Evolutionary conservation across 1,140 invertebrate genomes (phyloP), one percentile per base, ranked within the genome.

Genomic region (Sarcophaga bullata): DNA sequence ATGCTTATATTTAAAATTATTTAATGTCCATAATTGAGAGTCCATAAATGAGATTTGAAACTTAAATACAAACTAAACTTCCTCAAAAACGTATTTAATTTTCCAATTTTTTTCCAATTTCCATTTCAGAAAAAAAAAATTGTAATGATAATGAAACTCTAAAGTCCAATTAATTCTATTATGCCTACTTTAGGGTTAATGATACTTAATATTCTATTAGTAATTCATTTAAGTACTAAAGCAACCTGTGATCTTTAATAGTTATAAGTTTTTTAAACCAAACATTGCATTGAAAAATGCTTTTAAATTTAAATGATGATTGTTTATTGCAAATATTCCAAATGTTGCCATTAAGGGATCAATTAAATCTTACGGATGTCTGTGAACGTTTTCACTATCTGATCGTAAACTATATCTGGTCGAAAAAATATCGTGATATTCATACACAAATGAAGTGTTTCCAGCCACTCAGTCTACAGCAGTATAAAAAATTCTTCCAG

Each of bases 401-500:
- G 5, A 82, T 89, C 1, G 84, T 84, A 25, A 80, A 84, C 6
- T 83, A 83, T 72, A 84, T 89, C 5, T 89, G 87, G 87, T 81
- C 86, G 11, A 84, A 86, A 8, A 82, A 84, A 25, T 89, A 84
- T 80, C 85, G 84, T 8, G 85, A 87, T 47, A 83, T 87, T 1
- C 84, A 85, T 19, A 83, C 86, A 2, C 86, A 85, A 8, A 85
- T 86, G 80, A 75, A 80, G 15, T 84, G 86, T 76, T 80, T 88
- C 9, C 54, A 62, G 4, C 85, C 87, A 0, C 83, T 88, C 3
- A 85, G 80, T 75, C 86, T 86, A 17, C 84, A 86, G 46, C 87
- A 88, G 47, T 88, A 88, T 73, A 80, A 86, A n/a, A 84, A 83
- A 75, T 88, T 88, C 76, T 88, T 88, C 37, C 86, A 86, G 13